Evolutionary conservation across 64 coral and sea anemone genomes (phyloP).

Genomic region (Astreopora myriophthalma): DNA sequence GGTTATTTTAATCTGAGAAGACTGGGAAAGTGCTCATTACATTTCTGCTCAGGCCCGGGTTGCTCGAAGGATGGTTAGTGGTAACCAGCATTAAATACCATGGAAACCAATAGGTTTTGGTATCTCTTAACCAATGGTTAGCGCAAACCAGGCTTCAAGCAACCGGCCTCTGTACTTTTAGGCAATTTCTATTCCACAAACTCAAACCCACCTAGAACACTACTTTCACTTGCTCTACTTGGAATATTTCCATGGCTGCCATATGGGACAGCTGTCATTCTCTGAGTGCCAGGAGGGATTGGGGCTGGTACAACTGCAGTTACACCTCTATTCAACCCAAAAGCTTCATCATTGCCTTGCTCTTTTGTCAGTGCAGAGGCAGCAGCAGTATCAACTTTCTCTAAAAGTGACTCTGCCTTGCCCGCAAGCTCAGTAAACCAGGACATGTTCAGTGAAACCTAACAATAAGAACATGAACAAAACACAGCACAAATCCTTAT

Average conservation of each 20-base stretch:
- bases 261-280: neutral
- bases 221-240: conserved; percentile 49
- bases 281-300: neutral
- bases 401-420: conserved; percentile 92
- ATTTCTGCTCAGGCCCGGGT: too few species aligned
- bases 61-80: too few species aligned
- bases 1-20: too few species aligned
- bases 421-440: conserved; percentile 94
- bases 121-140: too few species aligned
- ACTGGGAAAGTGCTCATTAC: too few species aligned
- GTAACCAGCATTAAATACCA: too few species aligned
- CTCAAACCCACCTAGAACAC: conserved; percentile 16
- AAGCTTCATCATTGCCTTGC: neutral
- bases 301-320: neutral
- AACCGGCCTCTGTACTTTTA: too few species aligned
- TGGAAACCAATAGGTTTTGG: too few species aligned
- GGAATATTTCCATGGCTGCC: neutral
- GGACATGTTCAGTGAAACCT: conserved; percentile 68
- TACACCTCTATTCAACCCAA: neutral
- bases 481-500: neutral
- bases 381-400: conserved; percentile 90
- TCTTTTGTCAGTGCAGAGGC: conserved; percentile 79
- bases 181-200: neutral
- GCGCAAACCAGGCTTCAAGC: too few species aligned
- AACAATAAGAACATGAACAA: neutral